Conservation (phyloP, 2,888 invertebrate species). For the Drosophila testacea region DNA sequence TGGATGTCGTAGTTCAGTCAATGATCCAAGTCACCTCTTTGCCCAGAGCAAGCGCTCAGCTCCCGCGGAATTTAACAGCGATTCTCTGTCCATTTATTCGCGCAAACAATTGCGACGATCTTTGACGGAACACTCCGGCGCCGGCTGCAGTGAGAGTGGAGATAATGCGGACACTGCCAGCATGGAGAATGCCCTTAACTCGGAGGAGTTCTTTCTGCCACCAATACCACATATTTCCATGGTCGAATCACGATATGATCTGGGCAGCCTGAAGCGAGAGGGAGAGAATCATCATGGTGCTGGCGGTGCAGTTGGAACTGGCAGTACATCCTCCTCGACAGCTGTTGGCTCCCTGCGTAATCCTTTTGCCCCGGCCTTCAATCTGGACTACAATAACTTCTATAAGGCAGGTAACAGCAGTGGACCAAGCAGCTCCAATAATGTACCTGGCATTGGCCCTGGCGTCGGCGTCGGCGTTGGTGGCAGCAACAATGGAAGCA, state of each 20-base stretch:
- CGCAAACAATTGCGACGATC: slow-evolving; percentile 82
- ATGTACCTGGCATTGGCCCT: slow-evolving; percentile 39
- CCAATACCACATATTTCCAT: slow-evolving; percentile 84
- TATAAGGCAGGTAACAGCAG: slow-evolving; percentile 74
- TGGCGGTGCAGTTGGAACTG: slow-evolving; percentile 15
- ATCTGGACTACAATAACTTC: slow-evolving; percentile 82
- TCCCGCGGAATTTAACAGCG: slow-evolving; percentile 80
- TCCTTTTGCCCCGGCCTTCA: slow-evolving; percentile 76
- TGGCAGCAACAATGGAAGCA: slow-evolving; percentile 33
- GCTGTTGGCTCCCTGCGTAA: slow-evolving; percentile 74
- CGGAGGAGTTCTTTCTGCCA: slow-evolving; percentile 84
- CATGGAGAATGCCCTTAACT: slow-evolving; percentile 81
- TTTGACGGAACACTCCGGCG: slow-evolving; percentile 62
- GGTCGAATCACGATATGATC: slow-evolving; percentile 83
- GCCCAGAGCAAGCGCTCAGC: slow-evolving; percentile 71
- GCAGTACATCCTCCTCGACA: slow-evolving; percentile 50
- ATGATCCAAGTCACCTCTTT: slow-evolving; percentile 49
- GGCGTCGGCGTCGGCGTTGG: slow-evolving; percentile 51
- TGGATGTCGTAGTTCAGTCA: slow-evolving; percentile 27
- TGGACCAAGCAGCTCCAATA: slow-evolving; percentile 53
- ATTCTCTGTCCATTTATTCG: slow-evolving; percentile 83
- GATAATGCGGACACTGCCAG: slow-evolving; percentile 76
- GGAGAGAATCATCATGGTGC: slow-evolving; percentile 69
- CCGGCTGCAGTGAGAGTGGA: slow-evolving; percentile 53
- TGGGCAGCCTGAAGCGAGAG: slow-evolving; percentile 84